phyloP scores from a whole-genome alignment of 2,797 vertebrate species.

The Columba guinea region DNA sequence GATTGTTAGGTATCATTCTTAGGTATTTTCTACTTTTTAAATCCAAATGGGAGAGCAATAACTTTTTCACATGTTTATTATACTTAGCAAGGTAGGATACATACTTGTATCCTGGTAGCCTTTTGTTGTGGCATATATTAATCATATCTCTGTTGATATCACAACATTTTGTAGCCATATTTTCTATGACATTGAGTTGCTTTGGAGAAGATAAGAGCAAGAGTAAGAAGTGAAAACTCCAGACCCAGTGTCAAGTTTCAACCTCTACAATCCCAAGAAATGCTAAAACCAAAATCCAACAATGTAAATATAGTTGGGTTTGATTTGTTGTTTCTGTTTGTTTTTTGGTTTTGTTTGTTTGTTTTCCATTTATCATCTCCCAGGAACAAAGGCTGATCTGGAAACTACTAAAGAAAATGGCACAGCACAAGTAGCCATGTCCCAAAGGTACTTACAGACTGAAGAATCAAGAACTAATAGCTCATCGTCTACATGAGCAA shows the following conservation, averaged over 20 bases:
- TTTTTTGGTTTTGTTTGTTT: no score
- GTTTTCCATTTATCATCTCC: neutral
- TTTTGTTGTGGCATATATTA: neutral
- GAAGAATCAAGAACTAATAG: neutral
- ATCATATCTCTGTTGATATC: neutral
- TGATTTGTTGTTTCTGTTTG: neutral
- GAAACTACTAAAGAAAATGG: neutral
- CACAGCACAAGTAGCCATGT: neutral
- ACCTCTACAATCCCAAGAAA: neutral
- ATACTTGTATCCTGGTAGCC: neutral
- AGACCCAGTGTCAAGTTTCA: neutral
- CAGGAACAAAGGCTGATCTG: neutral
- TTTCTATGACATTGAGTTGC: neutral
- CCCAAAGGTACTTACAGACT: neutral
- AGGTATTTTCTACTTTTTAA: neutral
- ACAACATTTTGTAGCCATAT: neutral
- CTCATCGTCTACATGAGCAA: neutral
- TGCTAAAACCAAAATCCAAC: neutral
- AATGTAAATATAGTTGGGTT: neutral
- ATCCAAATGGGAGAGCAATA: neutral
- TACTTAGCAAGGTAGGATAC: neutral
- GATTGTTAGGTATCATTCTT: neutral
- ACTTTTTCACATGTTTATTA: neutral
- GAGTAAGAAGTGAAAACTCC: neutral
- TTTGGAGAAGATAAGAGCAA: neutral